Evolutionary conservation across 2,113 vertebrate genomes (phyloP), one percentile per base, ranked within the genome.

Genomic region (Leptocoma aspasia): DNA sequence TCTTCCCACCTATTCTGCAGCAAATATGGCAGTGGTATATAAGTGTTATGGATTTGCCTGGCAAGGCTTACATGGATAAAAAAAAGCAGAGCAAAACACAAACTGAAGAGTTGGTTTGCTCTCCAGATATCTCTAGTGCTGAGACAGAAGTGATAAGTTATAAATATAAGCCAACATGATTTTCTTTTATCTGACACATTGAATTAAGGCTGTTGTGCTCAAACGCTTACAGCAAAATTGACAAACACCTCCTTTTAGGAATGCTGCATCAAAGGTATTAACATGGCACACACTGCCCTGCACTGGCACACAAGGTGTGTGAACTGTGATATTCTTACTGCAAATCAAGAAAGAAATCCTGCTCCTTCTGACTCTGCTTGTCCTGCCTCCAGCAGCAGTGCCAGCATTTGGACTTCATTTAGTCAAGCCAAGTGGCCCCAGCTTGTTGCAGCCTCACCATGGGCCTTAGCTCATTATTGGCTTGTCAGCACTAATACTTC

Each of bases 171-270:
- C 68, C 92, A 97, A 96, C 72, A 76, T 92, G 76, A 96, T 94
- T 97, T 97, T 97, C 85, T 96, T 64, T 93, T 95, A 96, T 93
- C 81, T 97, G 94, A 96, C 61, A 94, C 83, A 84, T 61, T 96
- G 89, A 97, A 97, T 97, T 97, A 96, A 96, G 92, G 95, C 47
- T 91, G 37, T 94, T 45, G 80, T 89, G 41, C 91, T 97, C 92
- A 96, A 97, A 97, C 90, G 94, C 91, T 97, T 96, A 94, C 2
- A 95, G 92, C 61, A 94, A 97, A 97, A 92, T 94, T 96, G 97
- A 96, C 95, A 97, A 97, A 93, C 66, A 64, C 64, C 96, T 97
- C 76, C 79, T 96, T 94, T 97, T 95, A 96, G 79, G 54, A 95
- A 77, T 92, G 73, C 72, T 92, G 86, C 79, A 80, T 94, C 93